Conservation (phyloP, 2,113 vertebrate genomes). For the Brachirus orientalis region DNA sequence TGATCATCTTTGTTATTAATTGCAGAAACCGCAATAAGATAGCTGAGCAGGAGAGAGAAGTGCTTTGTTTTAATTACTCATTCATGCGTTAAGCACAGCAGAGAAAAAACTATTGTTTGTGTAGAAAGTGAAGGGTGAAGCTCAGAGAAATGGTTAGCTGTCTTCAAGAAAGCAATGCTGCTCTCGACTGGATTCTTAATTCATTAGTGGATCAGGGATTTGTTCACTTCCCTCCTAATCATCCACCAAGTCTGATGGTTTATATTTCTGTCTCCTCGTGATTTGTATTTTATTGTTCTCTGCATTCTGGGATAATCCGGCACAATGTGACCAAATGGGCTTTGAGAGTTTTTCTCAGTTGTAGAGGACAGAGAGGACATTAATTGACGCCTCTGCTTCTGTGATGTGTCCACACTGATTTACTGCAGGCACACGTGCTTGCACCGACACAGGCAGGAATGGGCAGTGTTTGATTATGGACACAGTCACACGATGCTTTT, state of each 20-base stretch:
- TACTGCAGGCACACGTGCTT: neutral
- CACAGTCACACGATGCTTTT: neutral
- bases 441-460: neutral
- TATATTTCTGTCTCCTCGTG: conserved; percentile 61
- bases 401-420: neutral
- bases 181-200: conserved; percentile 72
- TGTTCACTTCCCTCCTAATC: conserved; percentile 71
- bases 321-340: conserved; percentile 65
- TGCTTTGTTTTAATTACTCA: conserved; percentile 65
- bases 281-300: conserved; percentile 68
- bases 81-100: conserved; percentile 57
- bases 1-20: conserved; percentile 74
- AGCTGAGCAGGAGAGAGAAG: conserved; percentile 46
- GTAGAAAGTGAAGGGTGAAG: conserved; percentile 45
- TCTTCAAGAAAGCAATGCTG: conserved; percentile 50
- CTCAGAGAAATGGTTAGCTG: conserved; percentile 57
- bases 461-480: neutral
- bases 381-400: neutral
- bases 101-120: conserved; percentile 58
- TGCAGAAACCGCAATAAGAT: conserved; percentile 51
- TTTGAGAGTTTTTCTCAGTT: conserved; percentile 47
- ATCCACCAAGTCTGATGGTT: conserved; percentile 63
- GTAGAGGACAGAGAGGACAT: conserved; percentile 68
- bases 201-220: conserved; percentile 76
- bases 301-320: conserved; percentile 68